These are phyloP conservation scores for Lagorchestes hirsutus DNA, from an alignment of 2,797 vertebrate genomes.

Conservation along the genomic window DNA sequence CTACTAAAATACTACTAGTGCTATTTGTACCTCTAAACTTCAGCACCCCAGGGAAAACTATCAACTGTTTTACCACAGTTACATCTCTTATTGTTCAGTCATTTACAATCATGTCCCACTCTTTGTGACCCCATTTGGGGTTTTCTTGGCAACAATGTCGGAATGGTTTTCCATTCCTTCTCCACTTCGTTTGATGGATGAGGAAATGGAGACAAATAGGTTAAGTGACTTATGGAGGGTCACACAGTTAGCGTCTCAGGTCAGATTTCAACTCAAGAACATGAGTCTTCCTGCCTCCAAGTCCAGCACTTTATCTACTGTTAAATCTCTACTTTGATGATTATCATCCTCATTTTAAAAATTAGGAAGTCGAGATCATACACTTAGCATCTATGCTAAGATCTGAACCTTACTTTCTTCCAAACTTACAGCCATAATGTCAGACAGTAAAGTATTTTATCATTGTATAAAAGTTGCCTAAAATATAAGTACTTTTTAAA, in stretches of 20 bases:
- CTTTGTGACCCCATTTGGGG: background rate
- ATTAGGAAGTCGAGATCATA: background rate
- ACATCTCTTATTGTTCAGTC: background rate
- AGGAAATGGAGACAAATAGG: background rate
- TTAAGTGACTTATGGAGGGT: background rate
- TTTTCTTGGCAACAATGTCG: background rate
- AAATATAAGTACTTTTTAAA: background rate
- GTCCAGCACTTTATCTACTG: background rate
- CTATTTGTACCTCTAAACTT: background rate
- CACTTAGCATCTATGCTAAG: background rate
- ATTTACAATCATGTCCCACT: background rate
- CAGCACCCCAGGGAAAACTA: background rate
- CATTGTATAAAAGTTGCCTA: background rate
- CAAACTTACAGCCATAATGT: background rate
- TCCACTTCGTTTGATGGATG: background rate
- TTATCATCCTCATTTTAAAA: background rate
- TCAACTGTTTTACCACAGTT: background rate
- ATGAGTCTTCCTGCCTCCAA: background rate
- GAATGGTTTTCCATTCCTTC: background rate
- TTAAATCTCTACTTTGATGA: background rate
- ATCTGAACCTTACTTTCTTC: background rate
- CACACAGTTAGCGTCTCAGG: background rate
- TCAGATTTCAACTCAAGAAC: background rate
- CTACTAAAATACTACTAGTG: background rate
- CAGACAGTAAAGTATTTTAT: background rate